Evolutionary conservation across 2,888 invertebrate species (phyloP).

Genomic region (Phytoseiulus persimilis): DNA sequence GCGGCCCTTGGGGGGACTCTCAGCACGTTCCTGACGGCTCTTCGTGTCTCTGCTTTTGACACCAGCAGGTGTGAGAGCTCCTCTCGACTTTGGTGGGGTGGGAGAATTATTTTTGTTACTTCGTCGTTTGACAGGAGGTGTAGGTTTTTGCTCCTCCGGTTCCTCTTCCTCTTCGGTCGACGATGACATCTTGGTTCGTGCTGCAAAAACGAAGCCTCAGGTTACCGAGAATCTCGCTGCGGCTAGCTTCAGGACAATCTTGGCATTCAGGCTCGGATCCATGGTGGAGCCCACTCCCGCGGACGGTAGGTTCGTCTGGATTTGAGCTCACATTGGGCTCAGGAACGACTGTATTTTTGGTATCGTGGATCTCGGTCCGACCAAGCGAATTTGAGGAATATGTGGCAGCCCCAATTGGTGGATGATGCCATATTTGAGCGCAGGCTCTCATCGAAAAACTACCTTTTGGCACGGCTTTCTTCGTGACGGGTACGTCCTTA

Average conservation of each 20-base stretch:
- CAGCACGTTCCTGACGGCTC: not conserved
- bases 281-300: no score
- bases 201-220: not conserved
- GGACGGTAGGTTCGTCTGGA: no score
- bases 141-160: not conserved
- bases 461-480: conserved; percentile 5
- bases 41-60: conserved; percentile 17
- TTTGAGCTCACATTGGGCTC: no score
- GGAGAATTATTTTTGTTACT: not conserved
- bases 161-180: conserved; percentile 25
- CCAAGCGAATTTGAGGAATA: no score
- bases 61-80: not conserved
- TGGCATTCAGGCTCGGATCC: no score
- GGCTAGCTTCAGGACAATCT: no score
- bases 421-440: no score
- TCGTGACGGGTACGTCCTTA: not conserved
- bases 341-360: no score
- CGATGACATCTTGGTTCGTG: conserved; percentile 16
- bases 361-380: no score
- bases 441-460: not conserved
- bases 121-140: not conserved
- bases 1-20: conserved; percentile 6
- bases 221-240: not conserved
- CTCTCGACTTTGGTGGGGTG: conserved; percentile 28
- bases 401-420: no score